Base-by-base conservation (phyloP, 2,113 vertebrate genomes). In the Syngnathoides biaculeatus region DNA sequence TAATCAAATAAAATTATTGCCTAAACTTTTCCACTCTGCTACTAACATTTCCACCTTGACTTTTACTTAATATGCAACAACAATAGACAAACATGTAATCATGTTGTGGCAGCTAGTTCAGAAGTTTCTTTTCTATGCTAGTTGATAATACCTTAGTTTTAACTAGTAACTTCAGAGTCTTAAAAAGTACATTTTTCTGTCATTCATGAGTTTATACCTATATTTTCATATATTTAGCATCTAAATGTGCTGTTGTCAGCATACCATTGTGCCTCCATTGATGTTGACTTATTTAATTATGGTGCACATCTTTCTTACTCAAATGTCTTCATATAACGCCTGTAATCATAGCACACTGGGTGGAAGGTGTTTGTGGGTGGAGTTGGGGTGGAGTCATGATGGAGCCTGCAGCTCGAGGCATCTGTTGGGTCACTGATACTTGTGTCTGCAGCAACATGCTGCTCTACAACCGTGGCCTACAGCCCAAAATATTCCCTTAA, bases 401-500 rank as follows among this genome's bases (percentile, higher is more conserved):
- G 75, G 66, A 70, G 77, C 77, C 81, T 72, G 59, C 9, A 45
- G 73, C 80, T 24, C 30, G 6, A 69, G 67, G 73, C 84, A 81
- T 80, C 78, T 81, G 74, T 76, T 82, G 75, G 69, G 72, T 74
- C 75, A 45, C 64, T 64, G 0, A 43, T 71, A 69, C 79, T 72
- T 75, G 63, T 75, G 68, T 87, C 74, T 85, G 66, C 64, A 53
- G 68, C 86, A 74, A 89, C 88, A 90, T 82, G 87, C 88, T 80
- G 82, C 79, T 57, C 63, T 75, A 81, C 79, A 87, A 88, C 75
- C 77, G 48, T 88, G 69, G 84, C 89, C 87, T 20, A 4, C 62
- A 76, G 87, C 81, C 84, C 68, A 72, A 81, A 80, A 81, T 72
- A 75, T 87, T 89, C 86, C 79, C 75, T 72, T 76, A 84, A 90